Evolutionary conservation across 1,140 invertebrate genomes (phyloP).

Genomic region (Lasaia peninsularis): DNA sequence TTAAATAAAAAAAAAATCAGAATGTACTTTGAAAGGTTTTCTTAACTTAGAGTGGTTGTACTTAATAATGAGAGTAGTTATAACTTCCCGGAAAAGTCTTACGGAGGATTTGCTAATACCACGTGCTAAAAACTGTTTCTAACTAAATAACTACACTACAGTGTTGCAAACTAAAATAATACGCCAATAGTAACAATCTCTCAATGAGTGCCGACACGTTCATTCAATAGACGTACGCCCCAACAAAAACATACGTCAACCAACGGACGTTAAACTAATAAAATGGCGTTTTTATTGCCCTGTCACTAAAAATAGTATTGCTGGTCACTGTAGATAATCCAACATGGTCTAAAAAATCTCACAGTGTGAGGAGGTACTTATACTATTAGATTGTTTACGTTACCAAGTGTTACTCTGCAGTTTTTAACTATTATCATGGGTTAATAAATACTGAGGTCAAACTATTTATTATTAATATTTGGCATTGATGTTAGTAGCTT

Average conservation of each 20-base stretch:
- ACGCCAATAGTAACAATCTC: neutral
- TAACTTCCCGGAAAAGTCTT: too few relatives aligned
- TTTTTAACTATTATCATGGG: too few relatives aligned
- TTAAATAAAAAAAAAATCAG: too few relatives aligned
- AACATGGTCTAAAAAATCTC: neutral
- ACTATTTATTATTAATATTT: too few relatives aligned
- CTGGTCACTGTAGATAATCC: neutral
- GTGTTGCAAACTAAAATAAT: neutral
- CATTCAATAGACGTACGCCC: slow-evolving; percentile 19
- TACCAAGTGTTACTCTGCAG: too few relatives aligned
- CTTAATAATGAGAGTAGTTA: too few relatives aligned
- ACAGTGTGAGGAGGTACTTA: neutral
- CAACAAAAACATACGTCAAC: slow-evolving; percentile 47
- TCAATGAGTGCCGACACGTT: slow-evolving; percentile 8
- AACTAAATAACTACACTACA: neutral
- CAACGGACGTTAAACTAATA: slow-evolving; percentile 51
- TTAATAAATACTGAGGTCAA: too few relatives aligned
- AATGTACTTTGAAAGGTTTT: too few relatives aligned
- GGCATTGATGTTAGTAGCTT: too few relatives aligned
- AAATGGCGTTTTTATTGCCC: slow-evolving; percentile 27
- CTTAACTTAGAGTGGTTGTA: too few relatives aligned
- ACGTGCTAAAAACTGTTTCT: too few relatives aligned
- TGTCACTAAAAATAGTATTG: slow-evolving; percentile 13
- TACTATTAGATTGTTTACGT: neutral
- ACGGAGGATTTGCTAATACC: too few relatives aligned